Evolutionary conservation across 2,797 vertebrate species (phyloP).

Genomic region (Macropodus opercularis): DNA sequence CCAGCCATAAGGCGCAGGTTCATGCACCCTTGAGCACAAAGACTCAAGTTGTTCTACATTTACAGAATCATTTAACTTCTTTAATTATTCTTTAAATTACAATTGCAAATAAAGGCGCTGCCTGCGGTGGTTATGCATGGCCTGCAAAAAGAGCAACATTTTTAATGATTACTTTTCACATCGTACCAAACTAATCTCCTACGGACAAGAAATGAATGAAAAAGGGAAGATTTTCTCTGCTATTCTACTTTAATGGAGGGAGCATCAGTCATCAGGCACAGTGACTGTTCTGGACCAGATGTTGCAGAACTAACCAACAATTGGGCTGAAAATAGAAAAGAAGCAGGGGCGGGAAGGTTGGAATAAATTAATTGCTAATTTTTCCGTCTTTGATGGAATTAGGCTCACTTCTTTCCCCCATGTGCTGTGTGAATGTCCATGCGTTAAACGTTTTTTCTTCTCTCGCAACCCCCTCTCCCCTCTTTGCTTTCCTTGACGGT

Average conservation of each 20-base stretch:
- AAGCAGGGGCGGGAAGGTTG: slow-evolving; percentile 77
- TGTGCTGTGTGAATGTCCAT: slow-evolving; percentile 93
- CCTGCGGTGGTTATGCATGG: slow-evolving; percentile 68
- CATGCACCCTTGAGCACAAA: slow-evolving; percentile 80
- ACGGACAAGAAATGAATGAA: slow-evolving; percentile 64
- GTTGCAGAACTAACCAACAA: slow-evolving; percentile 96
- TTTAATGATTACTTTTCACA: slow-evolving; percentile 81
- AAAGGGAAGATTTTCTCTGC: slow-evolving; percentile 66
- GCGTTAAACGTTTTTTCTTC: slow-evolving; percentile 87
- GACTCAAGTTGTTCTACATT: slow-evolving; percentile 79
- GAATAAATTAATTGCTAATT: slow-evolving; percentile 99
- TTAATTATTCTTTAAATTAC: slow-evolving; percentile 84
- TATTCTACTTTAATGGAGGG: slow-evolving; percentile 65
- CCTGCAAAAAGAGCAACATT: slow-evolving; percentile 82
- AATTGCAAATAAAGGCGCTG: slow-evolving; percentile 75
- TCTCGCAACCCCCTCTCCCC: slow-evolving; percentile 35
- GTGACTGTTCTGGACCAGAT: slow-evolving; percentile 90
- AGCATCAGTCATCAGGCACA: slow-evolving; percentile 58
- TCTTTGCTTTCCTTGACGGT: slow-evolving; percentile 85
- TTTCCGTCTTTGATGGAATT: slow-evolving; percentile 99
- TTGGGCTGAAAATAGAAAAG: slow-evolving; percentile 77
- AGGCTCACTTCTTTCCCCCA: slow-evolving; percentile 91
- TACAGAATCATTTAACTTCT: slow-evolving; percentile 81
- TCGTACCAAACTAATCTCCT: slow-evolving; percentile 78
- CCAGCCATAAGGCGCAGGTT: slow-evolving; percentile 74